A percentile compares a stretch with the other conserved stretches of the same genome.
These are phyloP conservation scores for Lypha dubia DNA, from an alignment of 2,888 invertebrate species.

Conservation along the genomic window DNA sequence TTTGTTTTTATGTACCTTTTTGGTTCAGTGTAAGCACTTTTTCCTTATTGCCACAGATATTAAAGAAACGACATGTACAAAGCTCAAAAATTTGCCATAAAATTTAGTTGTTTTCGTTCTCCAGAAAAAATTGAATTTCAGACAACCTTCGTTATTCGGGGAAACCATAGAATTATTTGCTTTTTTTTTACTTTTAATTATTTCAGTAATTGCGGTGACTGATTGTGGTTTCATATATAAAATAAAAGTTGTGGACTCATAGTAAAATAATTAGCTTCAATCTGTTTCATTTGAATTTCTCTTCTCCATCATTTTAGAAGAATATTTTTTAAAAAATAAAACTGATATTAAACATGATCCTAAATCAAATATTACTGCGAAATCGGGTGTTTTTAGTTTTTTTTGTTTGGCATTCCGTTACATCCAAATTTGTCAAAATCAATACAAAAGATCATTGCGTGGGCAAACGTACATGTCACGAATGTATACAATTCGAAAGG, in stretches of 20 bases:
- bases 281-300: constrained; percentile 25
- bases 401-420: constrained; percentile 64
- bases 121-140: no score
- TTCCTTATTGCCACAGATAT: no score
- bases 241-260: background rate
- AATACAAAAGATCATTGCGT: constrained; percentile 89
- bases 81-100: no score
- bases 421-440: constrained; percentile 77
- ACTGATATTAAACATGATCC: background rate
- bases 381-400: constrained; percentile 54
- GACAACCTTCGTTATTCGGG: no score
- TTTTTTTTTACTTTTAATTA: background rate
- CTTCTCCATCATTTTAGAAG: constrained; percentile 19
- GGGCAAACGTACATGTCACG: constrained; percentile 92
- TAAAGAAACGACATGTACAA: no score
- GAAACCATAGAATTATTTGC: no score
- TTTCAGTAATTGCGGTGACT: constrained; percentile 24
- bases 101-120: no score
- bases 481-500: constrained; percentile 93
- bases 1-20: no score
- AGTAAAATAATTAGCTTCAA: background rate
- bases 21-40: no score
- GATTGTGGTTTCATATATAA: constrained; percentile 17
- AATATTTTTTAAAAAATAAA: background rate
- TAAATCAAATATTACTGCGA: background rate